These are phyloP conservation scores for Ectemnius cavifrons DNA, from an alignment of 2,888 invertebrate species.

Conservation along the genomic window DNA sequence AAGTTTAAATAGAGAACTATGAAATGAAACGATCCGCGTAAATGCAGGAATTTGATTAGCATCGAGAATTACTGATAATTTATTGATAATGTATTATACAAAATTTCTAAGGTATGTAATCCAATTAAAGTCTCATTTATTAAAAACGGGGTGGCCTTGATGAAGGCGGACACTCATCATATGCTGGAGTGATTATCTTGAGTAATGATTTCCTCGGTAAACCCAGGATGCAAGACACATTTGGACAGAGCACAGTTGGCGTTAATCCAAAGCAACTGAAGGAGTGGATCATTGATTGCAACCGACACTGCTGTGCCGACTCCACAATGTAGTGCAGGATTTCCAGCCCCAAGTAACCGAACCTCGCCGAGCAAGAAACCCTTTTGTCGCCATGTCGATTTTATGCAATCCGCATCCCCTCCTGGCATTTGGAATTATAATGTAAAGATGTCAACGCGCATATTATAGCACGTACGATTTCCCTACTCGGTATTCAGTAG, in stretches of 20 bases:
- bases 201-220: background rate
- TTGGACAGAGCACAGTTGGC: slow-evolving; percentile 39
- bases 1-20: too few relatives aligned
- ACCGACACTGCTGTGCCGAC: slow-evolving; percentile 55
- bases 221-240: slow-evolving; percentile 31
- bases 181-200: too few relatives aligned
- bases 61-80: slow-evolving; percentile 15
- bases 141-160: background rate
- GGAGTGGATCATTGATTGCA: slow-evolving; percentile 53
- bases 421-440: slow-evolving; percentile 22
- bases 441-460: background rate
- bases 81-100: background rate
- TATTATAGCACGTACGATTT: slow-evolving; percentile 1
- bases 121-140: background rate
- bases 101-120: too few relatives aligned
- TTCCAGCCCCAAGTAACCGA: slow-evolving; percentile 11
- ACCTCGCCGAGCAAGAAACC: background rate
- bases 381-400: slow-evolving; percentile 30
- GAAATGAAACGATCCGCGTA: too few relatives aligned
- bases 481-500: background rate
- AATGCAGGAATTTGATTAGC: background rate
- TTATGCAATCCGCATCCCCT: slow-evolving; percentile 30
- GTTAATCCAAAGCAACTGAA: slow-evolving; percentile 56
- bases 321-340: slow-evolving; percentile 32
- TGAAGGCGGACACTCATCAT: too few relatives aligned